Evolutionary conservation across 2,797 vertebrate genomes (phyloP).

Genomic region (Ciconia nigra): DNA sequence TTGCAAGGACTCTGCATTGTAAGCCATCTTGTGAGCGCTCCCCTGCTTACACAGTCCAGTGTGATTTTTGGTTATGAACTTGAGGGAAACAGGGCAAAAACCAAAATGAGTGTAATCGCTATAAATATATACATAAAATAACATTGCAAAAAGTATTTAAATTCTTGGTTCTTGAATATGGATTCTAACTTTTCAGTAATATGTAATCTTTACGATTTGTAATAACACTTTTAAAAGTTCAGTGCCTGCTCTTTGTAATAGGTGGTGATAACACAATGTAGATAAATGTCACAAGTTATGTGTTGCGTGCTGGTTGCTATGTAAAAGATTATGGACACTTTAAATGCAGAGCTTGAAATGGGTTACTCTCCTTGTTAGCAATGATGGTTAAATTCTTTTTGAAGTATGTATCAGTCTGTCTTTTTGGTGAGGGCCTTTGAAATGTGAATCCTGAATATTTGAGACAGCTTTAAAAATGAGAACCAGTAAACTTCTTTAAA

Average conservation of each 20-base stretch:
- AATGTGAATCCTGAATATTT: neutral
- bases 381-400: neutral
- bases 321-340: neutral
- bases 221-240: slow-evolving; percentile 13
- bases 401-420: neutral
- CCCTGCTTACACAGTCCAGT: neutral
- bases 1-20: neutral
- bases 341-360: slow-evolving; percentile 47
- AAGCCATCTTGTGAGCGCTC: neutral
- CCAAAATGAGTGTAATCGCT: neutral
- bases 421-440: neutral
- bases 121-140: slow-evolving; percentile 35
- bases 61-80: neutral
- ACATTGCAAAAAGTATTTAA: neutral
- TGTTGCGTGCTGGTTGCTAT: neutral
- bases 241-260: slow-evolving; percentile 33
- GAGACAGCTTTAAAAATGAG: neutral
- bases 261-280: slow-evolving; percentile 40
- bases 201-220: neutral
- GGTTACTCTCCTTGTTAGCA: neutral
- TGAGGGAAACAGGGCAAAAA: neutral
- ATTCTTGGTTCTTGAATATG: neutral
- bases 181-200: slow-evolving; percentile 15
- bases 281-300: slow-evolving; percentile 1
- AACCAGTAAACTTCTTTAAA: neutral